phyloP scores from a whole-genome alignment of 2,888 invertebrate genomes.

The Ceramica pisi region DNA sequence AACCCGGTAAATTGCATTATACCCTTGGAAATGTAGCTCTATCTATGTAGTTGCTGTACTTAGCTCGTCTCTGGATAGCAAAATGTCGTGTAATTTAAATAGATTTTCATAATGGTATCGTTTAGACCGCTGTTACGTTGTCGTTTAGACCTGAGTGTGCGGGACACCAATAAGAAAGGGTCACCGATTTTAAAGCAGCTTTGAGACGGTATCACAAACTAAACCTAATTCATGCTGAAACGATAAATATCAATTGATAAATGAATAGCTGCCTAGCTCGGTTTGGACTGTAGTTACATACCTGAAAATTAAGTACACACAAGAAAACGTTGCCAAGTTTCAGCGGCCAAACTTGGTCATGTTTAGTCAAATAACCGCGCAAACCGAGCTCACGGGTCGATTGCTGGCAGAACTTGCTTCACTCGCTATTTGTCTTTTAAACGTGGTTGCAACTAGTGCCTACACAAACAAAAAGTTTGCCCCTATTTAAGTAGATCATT shows the following conservation, averaged over 20 bases:
- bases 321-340: conserved; percentile 65
- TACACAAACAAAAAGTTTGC: conserved; percentile 21
- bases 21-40: conserved; percentile 70
- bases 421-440: conserved; percentile 68
- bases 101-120: conserved; percentile 73
- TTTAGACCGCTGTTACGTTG: conserved; percentile 51
- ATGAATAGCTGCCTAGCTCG: conserved; percentile 7
- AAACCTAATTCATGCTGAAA: background rate
- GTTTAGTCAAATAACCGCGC: conserved; percentile 72
- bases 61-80: conserved; percentile 61
- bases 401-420: conserved; percentile 65
- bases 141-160: conserved; percentile 17
- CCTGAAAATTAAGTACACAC: conserved; percentile 38
- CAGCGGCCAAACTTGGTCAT: conserved; percentile 62
- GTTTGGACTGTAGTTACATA: conserved; percentile 20
- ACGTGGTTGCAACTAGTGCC: conserved; percentile 44
- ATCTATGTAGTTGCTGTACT: conserved; percentile 61
- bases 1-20: conserved; percentile 80
- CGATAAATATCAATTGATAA: too few species aligned
- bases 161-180: conserved; percentile 13
- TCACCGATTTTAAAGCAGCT: conserved; percentile 42
- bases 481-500: conserved; percentile 5
- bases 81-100: conserved; percentile 75
- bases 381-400: conserved; percentile 64
- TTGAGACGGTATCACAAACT: background rate